Conservation (phyloP, 2,888 invertebrate species). For the Orchesella flavescens region DNA sequence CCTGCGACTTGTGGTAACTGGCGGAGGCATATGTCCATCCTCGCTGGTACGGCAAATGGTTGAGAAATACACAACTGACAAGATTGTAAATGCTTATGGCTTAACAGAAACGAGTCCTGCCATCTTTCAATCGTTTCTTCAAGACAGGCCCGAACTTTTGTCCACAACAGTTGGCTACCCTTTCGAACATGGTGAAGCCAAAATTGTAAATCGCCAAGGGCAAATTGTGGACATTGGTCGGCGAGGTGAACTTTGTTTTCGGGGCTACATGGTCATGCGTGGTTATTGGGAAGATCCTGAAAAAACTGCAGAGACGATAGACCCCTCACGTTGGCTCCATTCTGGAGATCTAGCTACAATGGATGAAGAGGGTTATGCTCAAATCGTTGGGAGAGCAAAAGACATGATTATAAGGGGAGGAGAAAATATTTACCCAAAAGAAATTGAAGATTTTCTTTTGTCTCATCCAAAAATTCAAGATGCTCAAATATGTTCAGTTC, state of each 20-base stretch:
- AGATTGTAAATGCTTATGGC: slow-evolving; percentile 77
- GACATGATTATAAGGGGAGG: slow-evolving; percentile 88
- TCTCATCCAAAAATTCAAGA: slow-evolving; percentile 84
- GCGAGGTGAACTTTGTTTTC: slow-evolving; percentile 83
- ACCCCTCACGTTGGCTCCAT: slow-evolving; percentile 83
- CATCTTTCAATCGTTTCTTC: slow-evolving; percentile 76
- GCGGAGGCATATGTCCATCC: slow-evolving; percentile 83
- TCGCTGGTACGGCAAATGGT: slow-evolving; percentile 74
- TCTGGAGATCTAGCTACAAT: slow-evolving; percentile 86
- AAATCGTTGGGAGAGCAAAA: slow-evolving; percentile 83
- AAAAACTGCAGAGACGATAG: slow-evolving; percentile 82
- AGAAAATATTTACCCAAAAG: slow-evolving; percentile 86
- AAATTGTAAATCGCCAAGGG: slow-evolving; percentile 80
- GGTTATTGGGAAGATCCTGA: slow-evolving; percentile 87
- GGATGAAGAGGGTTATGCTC: slow-evolving; percentile 81
- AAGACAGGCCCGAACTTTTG: slow-evolving; percentile 76
- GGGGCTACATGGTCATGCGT: slow-evolving; percentile 86
- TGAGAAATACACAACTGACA: slow-evolving; percentile 70
- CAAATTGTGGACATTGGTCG: slow-evolving; percentile 81
- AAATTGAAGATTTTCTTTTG: slow-evolving; percentile 85
- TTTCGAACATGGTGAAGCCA: slow-evolving; percentile 77
- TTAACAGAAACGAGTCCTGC: slow-evolving; percentile 79
- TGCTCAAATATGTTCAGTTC: slow-evolving; percentile 83
- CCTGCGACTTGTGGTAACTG: slow-evolving; percentile 79
- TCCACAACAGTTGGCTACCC: slow-evolving; percentile 77